These are phyloP conservation scores for Cirrhinus mrigala DNA, from an alignment of 2,797 vertebrate species.

Conservation along the genomic window DNA sequence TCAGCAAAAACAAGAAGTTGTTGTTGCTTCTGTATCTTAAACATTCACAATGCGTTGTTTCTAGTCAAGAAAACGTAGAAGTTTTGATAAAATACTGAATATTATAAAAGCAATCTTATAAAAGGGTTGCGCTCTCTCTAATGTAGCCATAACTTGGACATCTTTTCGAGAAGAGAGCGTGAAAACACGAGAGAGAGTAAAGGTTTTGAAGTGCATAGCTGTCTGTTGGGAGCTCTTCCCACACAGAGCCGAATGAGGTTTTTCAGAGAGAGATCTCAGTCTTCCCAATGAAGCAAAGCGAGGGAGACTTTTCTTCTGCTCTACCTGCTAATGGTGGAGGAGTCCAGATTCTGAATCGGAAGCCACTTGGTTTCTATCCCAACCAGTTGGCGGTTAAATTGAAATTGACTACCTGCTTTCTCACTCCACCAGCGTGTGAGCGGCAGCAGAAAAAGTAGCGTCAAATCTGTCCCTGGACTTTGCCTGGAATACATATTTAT, in stretches of 20 bases:
- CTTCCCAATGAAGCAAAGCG: slow-evolving; percentile 74
- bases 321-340: slow-evolving; percentile 78
- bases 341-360: slow-evolving; percentile 77
- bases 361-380: slow-evolving; percentile 74
- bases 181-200: slow-evolving; percentile 58
- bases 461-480: slow-evolving; percentile 84
- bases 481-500: slow-evolving; percentile 75
- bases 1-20: no score
- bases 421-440: slow-evolving; percentile 78
- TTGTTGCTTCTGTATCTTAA: slow-evolving; percentile 63
- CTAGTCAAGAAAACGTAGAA: slow-evolving; percentile 31
- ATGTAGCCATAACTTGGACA: slow-evolving; percentile 60
- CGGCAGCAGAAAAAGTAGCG: slow-evolving; percentile 80
- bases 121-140: background rate
- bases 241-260: slow-evolving; percentile 76
- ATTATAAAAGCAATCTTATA: background rate
- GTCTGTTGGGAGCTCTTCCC: slow-evolving; percentile 72
- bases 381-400: slow-evolving; percentile 80
- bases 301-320: slow-evolving; percentile 74
- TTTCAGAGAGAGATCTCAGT: slow-evolving; percentile 70
- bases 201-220: slow-evolving; percentile 80
- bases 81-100: slow-evolving; percentile 30
- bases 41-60: slow-evolving; percentile 69
- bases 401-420: slow-evolving; percentile 83
- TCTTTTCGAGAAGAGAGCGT: slow-evolving; percentile 64